These are phyloP conservation scores for Lagria hirta DNA, from an alignment of 2,888 invertebrate species.

Conservation along the genomic window DNA sequence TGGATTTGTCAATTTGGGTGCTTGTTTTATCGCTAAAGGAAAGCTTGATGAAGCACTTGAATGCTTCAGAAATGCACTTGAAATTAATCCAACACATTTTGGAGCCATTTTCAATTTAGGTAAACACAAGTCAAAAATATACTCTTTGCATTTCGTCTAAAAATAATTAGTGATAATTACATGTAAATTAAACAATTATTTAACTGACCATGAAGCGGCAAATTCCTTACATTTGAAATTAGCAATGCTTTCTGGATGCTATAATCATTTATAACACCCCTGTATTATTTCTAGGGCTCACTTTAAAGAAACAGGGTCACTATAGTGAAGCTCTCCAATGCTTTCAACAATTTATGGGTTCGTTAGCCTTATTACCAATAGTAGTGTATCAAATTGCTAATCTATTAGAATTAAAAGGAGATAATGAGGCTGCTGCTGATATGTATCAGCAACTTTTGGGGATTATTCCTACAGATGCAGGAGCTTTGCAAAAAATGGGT, in stretches of 20 bases:
- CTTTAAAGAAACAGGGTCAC: constrained; percentile 68
- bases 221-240: too few relatives aligned
- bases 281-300: constrained; percentile 60
- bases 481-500: constrained; percentile 85
- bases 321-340: constrained; percentile 76
- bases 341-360: constrained; percentile 70
- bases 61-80: constrained; percentile 73
- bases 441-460: constrained; percentile 76
- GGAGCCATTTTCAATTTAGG: constrained; percentile 85
- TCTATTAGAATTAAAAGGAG: constrained; percentile 69
- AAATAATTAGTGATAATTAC: too few relatives aligned
- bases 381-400: constrained; percentile 73
- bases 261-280: too few relatives aligned
- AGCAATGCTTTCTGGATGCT: too few relatives aligned
- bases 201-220: too few relatives aligned
- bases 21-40: constrained; percentile 70
- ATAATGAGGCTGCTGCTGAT: constrained; percentile 64
- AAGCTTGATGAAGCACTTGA: constrained; percentile 71
- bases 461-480: constrained; percentile 85
- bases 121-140: constrained; percentile 38
- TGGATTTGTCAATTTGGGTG: constrained; percentile 83
- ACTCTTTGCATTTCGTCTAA: too few relatives aligned
- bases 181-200: too few relatives aligned
- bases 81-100: constrained; percentile 78
- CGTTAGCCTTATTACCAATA: constrained; percentile 60